phyloP scores from a whole-genome alignment of 2,797 vertebrate species.

The Choloepus didactylus region DNA sequence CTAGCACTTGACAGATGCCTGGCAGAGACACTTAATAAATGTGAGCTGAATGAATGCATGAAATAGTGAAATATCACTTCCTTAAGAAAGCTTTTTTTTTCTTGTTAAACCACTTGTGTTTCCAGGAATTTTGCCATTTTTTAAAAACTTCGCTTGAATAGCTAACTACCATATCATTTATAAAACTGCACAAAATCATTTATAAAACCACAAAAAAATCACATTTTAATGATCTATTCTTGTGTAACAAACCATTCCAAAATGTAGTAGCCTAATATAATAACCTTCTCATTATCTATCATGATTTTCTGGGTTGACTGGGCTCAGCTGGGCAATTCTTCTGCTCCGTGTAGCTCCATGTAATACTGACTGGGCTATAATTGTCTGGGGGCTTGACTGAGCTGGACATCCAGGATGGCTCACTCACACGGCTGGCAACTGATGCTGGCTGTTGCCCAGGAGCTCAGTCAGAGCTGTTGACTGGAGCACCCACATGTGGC shows the following conservation, averaged over 20 bases:
- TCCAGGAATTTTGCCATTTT: constrained; percentile 45
- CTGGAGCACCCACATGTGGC: not conserved
- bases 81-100: not conserved
- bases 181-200: not conserved
- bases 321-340: not conserved
- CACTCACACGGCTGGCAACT: not conserved
- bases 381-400: not conserved
- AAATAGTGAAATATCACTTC: constrained; percentile 32
- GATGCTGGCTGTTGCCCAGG: not conserved
- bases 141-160: constrained; percentile 17
- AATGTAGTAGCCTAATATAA: not conserved
- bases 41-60: not conserved
- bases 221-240: not conserved
- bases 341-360: not conserved
- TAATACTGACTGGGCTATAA: not conserved
- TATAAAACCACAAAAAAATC: too few species aligned
- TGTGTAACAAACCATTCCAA: not conserved
- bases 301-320: not conserved
- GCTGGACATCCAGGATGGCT: not conserved
- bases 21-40: constrained; percentile 16
- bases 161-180: not conserved
- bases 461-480: not conserved
- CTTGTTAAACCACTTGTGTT: not conserved
- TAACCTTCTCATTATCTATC: not conserved
- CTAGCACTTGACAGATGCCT: not conserved